Evolutionary conservation across 2,113 vertebrate species (phyloP).

Genomic region (Oxyruncus cristatus): DNA sequence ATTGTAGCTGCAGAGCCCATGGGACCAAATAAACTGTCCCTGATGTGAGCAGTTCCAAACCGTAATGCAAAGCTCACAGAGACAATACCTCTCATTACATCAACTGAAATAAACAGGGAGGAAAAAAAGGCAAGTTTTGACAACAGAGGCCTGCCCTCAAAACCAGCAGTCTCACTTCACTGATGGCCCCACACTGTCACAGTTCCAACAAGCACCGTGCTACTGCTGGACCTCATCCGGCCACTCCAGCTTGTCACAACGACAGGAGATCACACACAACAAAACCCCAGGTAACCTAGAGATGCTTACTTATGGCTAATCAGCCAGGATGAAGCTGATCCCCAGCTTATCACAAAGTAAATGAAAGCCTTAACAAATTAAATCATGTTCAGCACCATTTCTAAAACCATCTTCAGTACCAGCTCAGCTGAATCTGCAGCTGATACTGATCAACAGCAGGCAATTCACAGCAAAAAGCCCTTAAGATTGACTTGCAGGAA

Average conservation of each 20-base stretch:
- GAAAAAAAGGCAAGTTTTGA: not conserved
- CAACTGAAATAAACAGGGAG: not conserved
- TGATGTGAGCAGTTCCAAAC: not conserved
- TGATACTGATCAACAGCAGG: not conserved
- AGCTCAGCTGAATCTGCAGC: not conserved
- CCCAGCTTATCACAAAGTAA: not conserved
- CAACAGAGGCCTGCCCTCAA: not conserved
- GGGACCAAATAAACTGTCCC: not conserved
- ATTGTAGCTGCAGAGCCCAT: not conserved
- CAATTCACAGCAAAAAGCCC: not conserved
- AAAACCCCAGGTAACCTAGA: not conserved
- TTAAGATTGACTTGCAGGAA: not conserved
- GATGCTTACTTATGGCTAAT: not conserved
- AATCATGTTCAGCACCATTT: not conserved
- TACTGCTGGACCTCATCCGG: not conserved
- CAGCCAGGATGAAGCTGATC: constrained; percentile 14
- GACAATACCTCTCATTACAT: not conserved
- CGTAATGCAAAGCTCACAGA: not conserved
- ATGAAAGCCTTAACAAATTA: constrained; percentile 6
- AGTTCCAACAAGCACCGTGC: not conserved
- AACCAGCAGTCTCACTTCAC: not conserved
- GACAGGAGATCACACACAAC: not conserved
- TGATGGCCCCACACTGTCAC: not conserved
- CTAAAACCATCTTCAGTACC: not conserved
- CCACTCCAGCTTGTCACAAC: not conserved